Base-by-base conservation (phyloP, 2,888 invertebrate species). In the Mycalesis mineus region DNA sequence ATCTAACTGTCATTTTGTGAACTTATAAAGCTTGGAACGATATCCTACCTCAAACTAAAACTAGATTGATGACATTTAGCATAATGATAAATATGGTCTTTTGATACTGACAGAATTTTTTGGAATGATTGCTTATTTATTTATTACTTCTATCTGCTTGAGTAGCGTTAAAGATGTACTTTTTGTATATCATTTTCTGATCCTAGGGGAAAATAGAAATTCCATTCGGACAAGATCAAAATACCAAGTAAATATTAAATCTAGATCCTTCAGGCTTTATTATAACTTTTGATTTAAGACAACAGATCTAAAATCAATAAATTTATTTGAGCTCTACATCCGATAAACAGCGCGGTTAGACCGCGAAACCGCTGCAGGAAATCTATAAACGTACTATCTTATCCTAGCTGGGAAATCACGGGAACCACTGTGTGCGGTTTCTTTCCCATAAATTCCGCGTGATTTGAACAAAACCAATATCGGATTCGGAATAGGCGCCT, bases 381-480 rank as follows among this genome's bases (percentile, higher is more conserved):
- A 88, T 87, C 84, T 83, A 78, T 70, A 74, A 77, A 72, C 72
- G 68, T 68, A 36, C 36, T 11, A 86, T 85, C 87, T 87, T 82
- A 88, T 88, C 86, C 82, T 68, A 70, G 72, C 73, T 72, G 71
- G 77, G 75, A 80, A 82, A 86, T 84, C 88, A 76, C 73, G 77
- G 79, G 84, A 83, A 87, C 85, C 84, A 78, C 60, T 63, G 70
- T 60, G 67, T 84, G 87, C 72, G 87, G 87, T 87, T 85, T 78
- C 73, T 74, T 84, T 85, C 82, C 78, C 84, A 84, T 83, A 82
- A 80, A 76, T 74, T 73, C 71, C 72, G 69, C 73, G 74, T 85
- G 80, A 86, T 86, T 86, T 83, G 83, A 71, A 71, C 79, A 84
- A 88, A 88, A 85, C 84, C 83, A 88, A 88, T 88, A 84, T 85